Percentiles rank a stretch among this genome's conserved stretches.
Evolutionary conservation across 2,113 vertebrate species (phyloP).

Genomic region (Dascyllus trimaculatus): DNA sequence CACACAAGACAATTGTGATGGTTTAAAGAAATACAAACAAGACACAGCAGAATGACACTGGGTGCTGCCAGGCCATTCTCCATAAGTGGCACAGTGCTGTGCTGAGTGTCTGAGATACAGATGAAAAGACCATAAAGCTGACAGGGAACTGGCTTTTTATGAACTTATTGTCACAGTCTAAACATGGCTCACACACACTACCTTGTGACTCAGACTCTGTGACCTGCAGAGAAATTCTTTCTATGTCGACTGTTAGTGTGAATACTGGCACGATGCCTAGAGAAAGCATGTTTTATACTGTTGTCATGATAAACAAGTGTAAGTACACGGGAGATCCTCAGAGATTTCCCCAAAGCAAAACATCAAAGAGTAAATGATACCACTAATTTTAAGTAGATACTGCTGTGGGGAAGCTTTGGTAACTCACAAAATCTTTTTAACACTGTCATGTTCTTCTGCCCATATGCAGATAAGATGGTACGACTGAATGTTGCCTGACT

Average conservation of each 20-base stretch:
- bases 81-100: too few species aligned
- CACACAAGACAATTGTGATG: too few species aligned
- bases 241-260: constrained; percentile 44
- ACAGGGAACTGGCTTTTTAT: constrained; percentile 33
- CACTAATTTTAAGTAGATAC: not conserved
- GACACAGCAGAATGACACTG: too few species aligned
- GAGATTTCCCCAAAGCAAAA: not conserved
- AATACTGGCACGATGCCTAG: constrained; percentile 58
- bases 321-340: constrained; percentile 22
- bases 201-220: constrained; percentile 50
- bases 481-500: too few species aligned
- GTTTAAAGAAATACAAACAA: too few species aligned
- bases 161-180: constrained; percentile 55
- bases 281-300: constrained; percentile 44
- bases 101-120: not conserved
- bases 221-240: constrained; percentile 46
- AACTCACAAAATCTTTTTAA: not conserved
- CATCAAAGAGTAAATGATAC: not conserved
- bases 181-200: constrained; percentile 45
- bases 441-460: not conserved
- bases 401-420: not conserved
- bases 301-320: constrained; percentile 26
- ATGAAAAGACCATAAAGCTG: constrained; percentile 21
- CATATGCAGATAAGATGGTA: too few species aligned
- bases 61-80: too few species aligned